Evolutionary conservation across 2,797 vertebrate genomes (phyloP), one percentile per base, ranked within the genome.

Genomic region (Crocodylus rhombifer): DNA sequence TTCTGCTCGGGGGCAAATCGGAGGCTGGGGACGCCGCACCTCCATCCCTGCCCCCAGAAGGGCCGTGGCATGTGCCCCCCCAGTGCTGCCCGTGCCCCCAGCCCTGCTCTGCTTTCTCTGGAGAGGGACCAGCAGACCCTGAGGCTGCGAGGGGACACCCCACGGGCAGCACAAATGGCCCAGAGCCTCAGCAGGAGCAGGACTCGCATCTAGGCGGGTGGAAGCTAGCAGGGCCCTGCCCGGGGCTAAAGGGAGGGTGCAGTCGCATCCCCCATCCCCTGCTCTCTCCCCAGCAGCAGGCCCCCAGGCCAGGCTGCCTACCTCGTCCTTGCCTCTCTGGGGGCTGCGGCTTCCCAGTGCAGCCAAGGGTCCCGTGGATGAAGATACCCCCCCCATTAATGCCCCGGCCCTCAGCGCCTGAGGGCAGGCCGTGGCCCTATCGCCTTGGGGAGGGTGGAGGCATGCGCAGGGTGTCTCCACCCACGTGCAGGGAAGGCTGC

Each of bases 401-500:
- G 33, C 33, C 33, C 33, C 33, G 33, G 33, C 33, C 33, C 33
- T 36, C 33, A 36, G 33, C 33, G 6, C 6, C 33, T 36, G 33
- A 36, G 33, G 33, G 6, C 33, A 36, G 33, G 33, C 33, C 33
- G 14, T 36, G n/a, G 65, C 8, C 33, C 36, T 36, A 15, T 14
- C 14, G 10, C 75, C n/a, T 75, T 13, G 36, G 3, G 73, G 28
- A 1, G 79, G 78, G 75, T 23, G 33, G 75, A 13, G 84, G 10
- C 14, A 60, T 36, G 33, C 33, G 1, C 5, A 18, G n/a, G 18
- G 2, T 13, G 63, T 17, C 17, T 56, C 2, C 1, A 18, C 7
- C 13, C 2, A 23, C 16, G 14, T 10, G 16, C 42, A 2, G 15
- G 42, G 69, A 1, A 71, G 51, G 15, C 28, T 5, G 23, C 0